Evolutionary conservation across 2,113 vertebrate species (phyloP), one percentile per base, ranked within the genome.

Genomic region (Pteronura brasiliensis): DNA sequence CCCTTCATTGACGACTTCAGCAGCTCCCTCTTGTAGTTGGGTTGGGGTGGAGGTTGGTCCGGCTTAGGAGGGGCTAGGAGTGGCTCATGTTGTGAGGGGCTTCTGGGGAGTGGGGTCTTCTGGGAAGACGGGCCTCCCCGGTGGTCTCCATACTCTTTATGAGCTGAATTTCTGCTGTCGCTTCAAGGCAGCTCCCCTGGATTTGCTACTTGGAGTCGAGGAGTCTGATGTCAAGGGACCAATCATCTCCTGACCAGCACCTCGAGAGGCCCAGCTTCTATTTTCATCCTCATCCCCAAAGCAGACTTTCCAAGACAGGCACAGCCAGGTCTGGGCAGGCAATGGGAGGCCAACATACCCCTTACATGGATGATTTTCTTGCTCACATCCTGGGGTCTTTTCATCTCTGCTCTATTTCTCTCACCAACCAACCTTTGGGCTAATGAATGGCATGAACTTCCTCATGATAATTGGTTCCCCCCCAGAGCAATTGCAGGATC

Each of bases 301-400:
- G 47, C 25, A 49, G 81, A 7, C 49, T 34, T 69, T 69, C 34
- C 23, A 42, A n/a, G 77, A 23, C 42, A 31, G 34, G 11, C 12
- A 0, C 9, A 31, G 8, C 77, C 63, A 5, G 67, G 39, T 67
- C 52, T 84, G 67, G 34, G 49, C 49, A 34, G 71, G 49, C n/a
- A 1, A 0, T 1, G 10, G 31, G 25, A 52, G 11, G 55, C 44
- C 7, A 1, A 9, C 2, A 7, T 8, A 7, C 34, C 42, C 6
- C 72, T 25, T 2, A 3, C 2, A 0, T 2, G 7, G 7, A 5
- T 34, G 71, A 21, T 10, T 39, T 44, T 61, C 9, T 44, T 44
- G 47, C 85, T 59, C 0, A 2, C 1, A 57, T 82, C 87, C 86
- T 82, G 90, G 42, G 77, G 42, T 69, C 93, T 83, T 87, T 72